A percentile compares a stretch with the other conserved stretches of the same genome.
Evolutionary conservation across 2,888 invertebrate genomes (phyloP).

Genomic region (Hypena proboscidalis): DNA sequence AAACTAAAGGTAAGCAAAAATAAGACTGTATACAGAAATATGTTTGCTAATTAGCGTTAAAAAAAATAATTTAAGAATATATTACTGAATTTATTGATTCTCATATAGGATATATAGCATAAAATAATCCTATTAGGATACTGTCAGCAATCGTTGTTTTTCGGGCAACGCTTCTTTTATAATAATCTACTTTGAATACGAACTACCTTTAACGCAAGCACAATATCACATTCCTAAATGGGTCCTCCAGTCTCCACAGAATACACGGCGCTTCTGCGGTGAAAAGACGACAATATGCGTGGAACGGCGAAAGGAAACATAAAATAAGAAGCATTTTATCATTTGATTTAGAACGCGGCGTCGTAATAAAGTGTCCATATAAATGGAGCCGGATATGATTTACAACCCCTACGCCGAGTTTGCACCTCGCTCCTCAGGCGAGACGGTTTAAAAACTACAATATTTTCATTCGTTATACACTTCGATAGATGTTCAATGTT

Average conservation of each 20-base stretch:
- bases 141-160: slow-evolving; percentile 16
- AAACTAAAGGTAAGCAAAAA: too few relatives aligned
- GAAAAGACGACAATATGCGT: slow-evolving; percentile 72
- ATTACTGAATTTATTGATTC: too few relatives aligned
- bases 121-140: too few relatives aligned
- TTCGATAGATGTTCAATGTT: neutral
- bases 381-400: slow-evolving; percentile 82
- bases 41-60: too few relatives aligned
- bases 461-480: slow-evolving; percentile 21
- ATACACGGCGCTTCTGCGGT: slow-evolving; percentile 47
- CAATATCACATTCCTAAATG: slow-evolving; percentile 32
- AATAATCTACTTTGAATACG: too few relatives aligned
- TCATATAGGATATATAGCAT: too few relatives aligned
- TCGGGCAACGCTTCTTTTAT: slow-evolving; percentile 24
- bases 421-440: slow-evolving; percentile 64
- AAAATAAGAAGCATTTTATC: slow-evolving; percentile 83
- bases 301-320: slow-evolving; percentile 73
- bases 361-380: slow-evolving; percentile 84
- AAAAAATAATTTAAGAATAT: too few relatives aligned
- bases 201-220: slow-evolving; percentile 27
- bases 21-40: too few relatives aligned
- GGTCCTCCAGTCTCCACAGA: slow-evolving; percentile 19
- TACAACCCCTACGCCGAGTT: slow-evolving; percentile 72
- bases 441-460: slow-evolving; percentile 62
- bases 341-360: slow-evolving; percentile 83